Conservation (phyloP, 2,797 vertebrate species). For the Etheostoma nigrum region DNA sequence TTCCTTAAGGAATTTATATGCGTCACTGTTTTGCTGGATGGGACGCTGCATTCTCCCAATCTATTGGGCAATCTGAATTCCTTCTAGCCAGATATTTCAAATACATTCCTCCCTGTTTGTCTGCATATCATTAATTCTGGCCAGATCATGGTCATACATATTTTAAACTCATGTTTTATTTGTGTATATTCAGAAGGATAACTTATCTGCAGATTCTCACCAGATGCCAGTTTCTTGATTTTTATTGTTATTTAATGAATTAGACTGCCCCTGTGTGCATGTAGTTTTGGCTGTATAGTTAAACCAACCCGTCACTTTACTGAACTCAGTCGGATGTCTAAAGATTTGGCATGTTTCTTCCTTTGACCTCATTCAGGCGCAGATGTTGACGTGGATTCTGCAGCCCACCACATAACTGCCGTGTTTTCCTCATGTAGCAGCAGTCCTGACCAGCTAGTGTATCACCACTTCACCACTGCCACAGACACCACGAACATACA, state of each 20-base stretch:
- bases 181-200: neutral
- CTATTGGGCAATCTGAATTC: constrained; percentile 34
- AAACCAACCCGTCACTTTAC: neutral
- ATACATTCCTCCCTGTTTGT: neutral
- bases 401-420: constrained; percentile 74
- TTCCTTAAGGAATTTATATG: neutral
- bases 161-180: constrained; percentile 29
- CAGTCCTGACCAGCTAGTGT: constrained; percentile 57
- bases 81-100: constrained; percentile 2
- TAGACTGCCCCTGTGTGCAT: neutral
- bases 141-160: constrained; percentile 31
- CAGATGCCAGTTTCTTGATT: neutral
- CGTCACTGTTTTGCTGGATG: constrained; percentile 1
- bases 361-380: constrained; percentile 59
- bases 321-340: neutral
- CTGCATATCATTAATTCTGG: neutral
- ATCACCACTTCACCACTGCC: constrained; percentile 83
- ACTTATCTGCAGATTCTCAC: neutral
- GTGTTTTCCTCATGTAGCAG: constrained; percentile 71
- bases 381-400: constrained; percentile 77
- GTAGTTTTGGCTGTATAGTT: neutral
- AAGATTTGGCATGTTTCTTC: neutral
- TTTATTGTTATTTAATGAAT: constrained; percentile 30
- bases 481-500: constrained; percentile 72
- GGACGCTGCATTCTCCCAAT: neutral